phyloP scores from a whole-genome alignment of 2,888 invertebrate species.

The Cantharis rustica region DNA sequence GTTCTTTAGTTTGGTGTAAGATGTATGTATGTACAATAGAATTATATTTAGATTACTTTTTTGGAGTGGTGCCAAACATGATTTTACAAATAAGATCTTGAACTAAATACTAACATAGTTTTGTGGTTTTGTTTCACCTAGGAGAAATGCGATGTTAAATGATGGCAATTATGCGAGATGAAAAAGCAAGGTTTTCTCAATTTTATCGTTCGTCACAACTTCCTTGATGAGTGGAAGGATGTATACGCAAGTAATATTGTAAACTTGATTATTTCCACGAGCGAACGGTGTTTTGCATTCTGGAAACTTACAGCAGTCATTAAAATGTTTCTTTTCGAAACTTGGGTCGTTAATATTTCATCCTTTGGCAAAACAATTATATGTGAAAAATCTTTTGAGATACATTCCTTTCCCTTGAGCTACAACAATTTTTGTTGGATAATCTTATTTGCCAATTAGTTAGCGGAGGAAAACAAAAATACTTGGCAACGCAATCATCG shows the following conservation, averaged over 20 bases:
- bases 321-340: neutral
- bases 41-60: neutral
- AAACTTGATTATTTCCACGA: neutral
- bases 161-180: neutral
- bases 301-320: neutral
- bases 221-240: neutral
- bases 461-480: slow-evolving; percentile 39
- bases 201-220: neutral
- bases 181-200: neutral
- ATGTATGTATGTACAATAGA: slow-evolving; percentile 12
- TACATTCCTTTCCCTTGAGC: neutral
- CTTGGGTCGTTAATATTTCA: neutral
- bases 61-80: neutral
- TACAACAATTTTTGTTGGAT: slow-evolving; percentile 14
- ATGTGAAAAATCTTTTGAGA: neutral
- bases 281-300: neutral
- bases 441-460: slow-evolving; percentile 29
- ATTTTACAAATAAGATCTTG: slow-evolving; percentile 3
- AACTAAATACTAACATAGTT: neutral
- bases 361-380: neutral
- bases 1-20: neutral
- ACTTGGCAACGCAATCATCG: slow-evolving; percentile 43
- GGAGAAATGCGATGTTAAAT: neutral
- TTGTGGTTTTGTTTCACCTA: neutral
- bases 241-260: neutral